A percentile compares a stretch with the other conserved stretches of the same genome.
phyloP scores from a whole-genome alignment of 2,888 invertebrate genomes.

The Parapristionchus giblindavisi region DNA sequence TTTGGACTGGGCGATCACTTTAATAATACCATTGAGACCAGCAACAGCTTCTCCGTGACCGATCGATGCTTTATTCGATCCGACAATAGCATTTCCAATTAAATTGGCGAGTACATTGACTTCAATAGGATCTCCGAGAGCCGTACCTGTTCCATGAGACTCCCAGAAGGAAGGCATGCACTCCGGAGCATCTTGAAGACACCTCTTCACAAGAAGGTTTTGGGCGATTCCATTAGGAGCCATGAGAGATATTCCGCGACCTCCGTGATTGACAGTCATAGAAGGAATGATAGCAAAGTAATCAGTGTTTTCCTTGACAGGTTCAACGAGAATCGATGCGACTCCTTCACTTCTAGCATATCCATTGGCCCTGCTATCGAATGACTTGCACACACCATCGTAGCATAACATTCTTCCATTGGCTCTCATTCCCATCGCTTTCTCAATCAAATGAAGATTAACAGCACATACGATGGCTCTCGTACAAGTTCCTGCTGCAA shows the following conservation, averaged over 20 bases:
- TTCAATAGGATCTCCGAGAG: slow-evolving; percentile 69
- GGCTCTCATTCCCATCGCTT: slow-evolving; percentile 59
- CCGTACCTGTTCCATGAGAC: slow-evolving; percentile 69
- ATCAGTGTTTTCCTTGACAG: slow-evolving; percentile 41
- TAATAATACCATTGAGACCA: slow-evolving; percentile 63
- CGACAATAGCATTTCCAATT: slow-evolving; percentile 47
- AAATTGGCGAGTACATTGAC: slow-evolving; percentile 56
- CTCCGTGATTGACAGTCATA: slow-evolving; percentile 69
- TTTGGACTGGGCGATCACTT: slow-evolving; percentile 38
- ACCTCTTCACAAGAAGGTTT: slow-evolving; percentile 49
- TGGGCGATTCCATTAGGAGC: slow-evolving; percentile 67
- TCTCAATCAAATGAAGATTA: slow-evolving; percentile 75
- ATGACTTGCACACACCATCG: slow-evolving; percentile 68
- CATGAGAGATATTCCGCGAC: slow-evolving; percentile 67
- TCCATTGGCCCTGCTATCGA: slow-evolving; percentile 69
- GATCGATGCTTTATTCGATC: slow-evolving; percentile 60
- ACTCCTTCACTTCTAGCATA: slow-evolving; percentile 69
- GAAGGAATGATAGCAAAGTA: slow-evolving; percentile 60
- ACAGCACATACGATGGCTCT: slow-evolving; percentile 86
- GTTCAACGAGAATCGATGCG: slow-evolving; percentile 40
- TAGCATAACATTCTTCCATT: slow-evolving; percentile 67
- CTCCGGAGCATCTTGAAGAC: background rate
- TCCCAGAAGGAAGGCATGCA: slow-evolving; percentile 62
- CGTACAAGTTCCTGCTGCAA: slow-evolving; percentile 86
- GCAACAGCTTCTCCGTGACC: slow-evolving; percentile 68